Conservation (phyloP, 1,140 invertebrate genomes). For the Wiebesia pumilae region DNA sequence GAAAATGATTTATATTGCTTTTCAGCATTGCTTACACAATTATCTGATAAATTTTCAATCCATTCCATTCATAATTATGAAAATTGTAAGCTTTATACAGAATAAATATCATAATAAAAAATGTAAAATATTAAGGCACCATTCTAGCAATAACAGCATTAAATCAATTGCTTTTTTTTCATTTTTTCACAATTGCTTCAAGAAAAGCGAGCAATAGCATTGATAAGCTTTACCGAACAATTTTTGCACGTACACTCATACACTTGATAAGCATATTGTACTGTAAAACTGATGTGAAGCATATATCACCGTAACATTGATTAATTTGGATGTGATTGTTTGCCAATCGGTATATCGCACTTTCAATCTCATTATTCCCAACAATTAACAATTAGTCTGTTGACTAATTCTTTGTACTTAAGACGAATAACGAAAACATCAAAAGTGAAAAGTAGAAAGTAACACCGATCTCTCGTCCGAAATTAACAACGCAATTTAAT, state of each 20-base stretch:
- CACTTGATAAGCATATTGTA: background rate
- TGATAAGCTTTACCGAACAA: background rate
- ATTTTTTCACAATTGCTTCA: background rate
- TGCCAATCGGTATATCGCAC: background rate
- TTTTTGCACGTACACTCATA: background rate
- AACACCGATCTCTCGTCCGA: no score
- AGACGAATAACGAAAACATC: background rate
- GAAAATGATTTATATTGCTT: background rate
- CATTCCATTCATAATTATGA: background rate
- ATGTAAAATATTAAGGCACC: no score
- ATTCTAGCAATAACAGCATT: background rate
- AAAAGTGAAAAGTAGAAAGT: background rate
- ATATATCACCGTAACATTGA: background rate
- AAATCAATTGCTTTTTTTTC: background rate
- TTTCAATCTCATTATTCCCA: background rate
- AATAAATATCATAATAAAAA: no score
- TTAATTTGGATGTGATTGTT: background rate
- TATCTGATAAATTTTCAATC: background rate
- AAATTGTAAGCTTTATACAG: no score
- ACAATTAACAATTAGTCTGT: background rate
- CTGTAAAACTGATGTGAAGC: no score
- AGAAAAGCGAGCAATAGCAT: background rate
- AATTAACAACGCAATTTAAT: no score
- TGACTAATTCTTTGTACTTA: background rate
- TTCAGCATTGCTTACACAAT: background rate